Percentiles rank a stretch among this genome's conserved stretches.
Conservation (phyloP, 2,888 invertebrate genomes). For the Mechanitis messenoides region DNA sequence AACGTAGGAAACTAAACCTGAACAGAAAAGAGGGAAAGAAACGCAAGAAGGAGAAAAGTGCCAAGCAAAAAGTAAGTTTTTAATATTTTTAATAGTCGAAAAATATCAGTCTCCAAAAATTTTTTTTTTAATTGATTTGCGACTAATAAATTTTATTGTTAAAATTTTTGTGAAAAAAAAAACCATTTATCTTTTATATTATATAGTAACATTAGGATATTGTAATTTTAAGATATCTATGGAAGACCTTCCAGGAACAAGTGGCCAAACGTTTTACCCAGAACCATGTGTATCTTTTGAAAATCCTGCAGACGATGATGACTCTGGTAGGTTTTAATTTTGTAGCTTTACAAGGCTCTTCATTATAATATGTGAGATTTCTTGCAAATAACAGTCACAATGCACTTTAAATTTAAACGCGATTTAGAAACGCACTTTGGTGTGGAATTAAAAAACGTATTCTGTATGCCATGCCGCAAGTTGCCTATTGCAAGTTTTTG, state of each 20-base stretch:
- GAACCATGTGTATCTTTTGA: slow-evolving; percentile 21
- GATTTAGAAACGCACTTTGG: no score
- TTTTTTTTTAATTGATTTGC: no score
- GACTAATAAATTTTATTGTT: no score
- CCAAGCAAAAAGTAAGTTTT: slow-evolving; percentile 4
- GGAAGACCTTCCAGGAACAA: slow-evolving; percentile 15
- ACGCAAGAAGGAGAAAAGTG: slow-evolving; percentile 34
- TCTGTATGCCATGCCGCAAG: no score
- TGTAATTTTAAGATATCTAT: slow-evolving; percentile 1
- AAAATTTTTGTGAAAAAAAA: no score
- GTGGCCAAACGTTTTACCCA: slow-evolving; percentile 18
- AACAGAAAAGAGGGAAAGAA: slow-evolving; percentile 37
- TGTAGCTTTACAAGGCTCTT: background rate
- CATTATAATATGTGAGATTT: no score
- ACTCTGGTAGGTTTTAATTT: slow-evolving; percentile 48
- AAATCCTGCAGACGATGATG: slow-evolving; percentile 53
- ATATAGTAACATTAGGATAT: background rate
- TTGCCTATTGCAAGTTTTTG: no score
- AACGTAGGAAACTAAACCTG: slow-evolving; percentile 43
- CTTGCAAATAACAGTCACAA: no score
- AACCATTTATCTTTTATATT: no score
- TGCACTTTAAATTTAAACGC: no score
- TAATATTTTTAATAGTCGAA: background rate
- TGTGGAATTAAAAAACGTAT: no score
- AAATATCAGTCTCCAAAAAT: no score